Base-by-base conservation (phyloP, 2,113 vertebrate genomes). In the Alligator mississippiensis region DNA sequence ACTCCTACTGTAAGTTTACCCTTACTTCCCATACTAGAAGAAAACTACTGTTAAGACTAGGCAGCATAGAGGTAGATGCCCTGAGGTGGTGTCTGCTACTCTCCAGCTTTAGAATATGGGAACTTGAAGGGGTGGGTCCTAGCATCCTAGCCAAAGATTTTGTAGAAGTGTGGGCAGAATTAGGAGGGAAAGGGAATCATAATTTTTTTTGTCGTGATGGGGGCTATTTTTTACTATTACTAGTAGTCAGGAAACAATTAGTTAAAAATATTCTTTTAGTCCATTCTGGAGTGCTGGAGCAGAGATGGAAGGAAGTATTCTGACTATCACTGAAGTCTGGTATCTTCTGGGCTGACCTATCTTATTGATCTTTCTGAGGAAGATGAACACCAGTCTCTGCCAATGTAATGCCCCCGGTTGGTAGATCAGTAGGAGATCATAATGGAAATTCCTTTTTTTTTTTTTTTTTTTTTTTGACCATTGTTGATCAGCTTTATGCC, bases 131-230 rank as follows among this genome's bases (percentile, higher is more conserved):
- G 12, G 19, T 34, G 30, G 19, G 30, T 47, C 9, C 68, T 72
- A 34, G 68, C 68, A 72, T 72, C 30, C 19, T 21, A 70, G 21
- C 66, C 21, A 21, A 72, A 34, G 30, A 72, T 3, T 72, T 9
- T 9, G 47, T 17, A 78, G 15, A 19, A 1, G 5, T 9, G 24
- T 24, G 72, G 76, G 58, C 27, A 62, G 74, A 72, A 34, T 72
- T 0, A 0, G 3, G 27, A 60, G 25, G n/a, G 27, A 68, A 27
- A 27, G 70, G 1, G 17, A 34, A 38, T 5, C 19, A 38, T 72
- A 72, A 72, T 34, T 19, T 70, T 34, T 34, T 70, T 19, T 34
- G 9, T 34, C 17, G 30, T 70, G 30, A 30, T 6, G 10, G 64
- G 68, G 5, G 28, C 4, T 6, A 22, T 72, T n/a, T 38, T 9